These are phyloP conservation scores for Crotalus adamanteus DNA, from an alignment of 2,797 vertebrate genomes.

Conservation along the genomic window DNA sequence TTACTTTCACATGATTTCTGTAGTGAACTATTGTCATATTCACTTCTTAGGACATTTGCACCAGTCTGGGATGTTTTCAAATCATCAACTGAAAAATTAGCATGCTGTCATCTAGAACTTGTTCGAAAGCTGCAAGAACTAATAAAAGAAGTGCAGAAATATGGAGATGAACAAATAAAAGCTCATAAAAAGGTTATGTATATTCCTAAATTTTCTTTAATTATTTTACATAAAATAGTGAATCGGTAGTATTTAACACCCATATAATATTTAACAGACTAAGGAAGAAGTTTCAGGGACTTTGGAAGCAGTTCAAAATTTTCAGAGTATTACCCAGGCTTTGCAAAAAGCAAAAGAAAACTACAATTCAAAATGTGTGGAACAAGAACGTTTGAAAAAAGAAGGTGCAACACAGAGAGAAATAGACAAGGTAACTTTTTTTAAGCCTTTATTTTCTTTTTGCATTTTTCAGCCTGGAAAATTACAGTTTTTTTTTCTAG, in stretches of 20 bases:
- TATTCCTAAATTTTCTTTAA: neutral
- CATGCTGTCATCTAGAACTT: slow-evolving; percentile 92
- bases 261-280: slow-evolving; percentile 75
- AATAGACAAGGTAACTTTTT: slow-evolving; percentile 88
- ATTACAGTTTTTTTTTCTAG: neutral
- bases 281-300: slow-evolving; percentile 97
- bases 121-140: slow-evolving; percentile 93
- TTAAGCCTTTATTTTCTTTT: neutral
- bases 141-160: slow-evolving; percentile 97
- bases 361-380: slow-evolving; percentile 90
- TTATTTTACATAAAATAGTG: slow-evolving; percentile 9
- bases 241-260: slow-evolving; percentile 33
- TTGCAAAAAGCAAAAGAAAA: slow-evolving; percentile 96
- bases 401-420: slow-evolving; percentile 95
- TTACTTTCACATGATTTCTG: neutral
- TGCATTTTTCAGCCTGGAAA: neutral
- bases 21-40: neutral
- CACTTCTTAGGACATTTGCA: slow-evolving; percentile 82
- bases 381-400: slow-evolving; percentile 93
- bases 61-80: slow-evolving; percentile 97
- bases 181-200: slow-evolving; percentile 90
- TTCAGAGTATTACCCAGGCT: slow-evolving; percentile 90
- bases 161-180: slow-evolving; percentile 96
- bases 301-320: slow-evolving; percentile 93
- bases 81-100: slow-evolving; percentile 93